Base-by-base conservation (phyloP, 1,140 invertebrate species). In the Microplitis mediator region DNA sequence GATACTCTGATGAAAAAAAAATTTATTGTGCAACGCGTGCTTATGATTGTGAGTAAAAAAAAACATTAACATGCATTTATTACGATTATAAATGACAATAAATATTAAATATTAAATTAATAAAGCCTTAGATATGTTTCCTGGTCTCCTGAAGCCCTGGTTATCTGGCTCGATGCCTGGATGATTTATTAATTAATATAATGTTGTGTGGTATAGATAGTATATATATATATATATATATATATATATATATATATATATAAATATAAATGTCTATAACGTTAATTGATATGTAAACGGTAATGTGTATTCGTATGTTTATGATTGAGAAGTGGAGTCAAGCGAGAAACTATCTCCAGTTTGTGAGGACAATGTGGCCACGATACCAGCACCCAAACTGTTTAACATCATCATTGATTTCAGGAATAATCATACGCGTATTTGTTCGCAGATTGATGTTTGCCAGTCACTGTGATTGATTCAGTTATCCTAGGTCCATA, bases 401-500 rank as follows among this genome's bases (percentile, higher is more conserved):
- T 63, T 63, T 13, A 63, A 63, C 61, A 39, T 63, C n/a, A 8
- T n/a, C 52, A 54, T 54, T 54, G 16, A 54, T 54, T 16, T n/a
- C 14, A 13, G 13, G 13, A 54, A 16, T 54, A 54, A 54, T 54
- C 14, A 54, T 54, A 54, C 52, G 52, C 52, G 52, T 54, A 16
- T 54, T 54, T 54, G 52, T 54, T 4, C 52, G 2, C 52, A 54
- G 52, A 54, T 4, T 14, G 16, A 54, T 54, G 52, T 14, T 54
- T 54, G n/a, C 52, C 52, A 13, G 11, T 23, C 23, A 23, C 39
- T 45, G 39, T 45, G 39, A 45, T 45, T 45, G 39, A 45, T 45
- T 6, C 6, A 45, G 39, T 45, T 45, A 45, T 45, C 39, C 11
- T 45, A 9, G 39, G 39, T 45, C 5, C 5, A 45, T 45, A 9